Evolutionary conservation across 2,888 invertebrate genomes (phyloP), one percentile per base, ranked within the genome.

Genomic region (Brachyptera putata): DNA sequence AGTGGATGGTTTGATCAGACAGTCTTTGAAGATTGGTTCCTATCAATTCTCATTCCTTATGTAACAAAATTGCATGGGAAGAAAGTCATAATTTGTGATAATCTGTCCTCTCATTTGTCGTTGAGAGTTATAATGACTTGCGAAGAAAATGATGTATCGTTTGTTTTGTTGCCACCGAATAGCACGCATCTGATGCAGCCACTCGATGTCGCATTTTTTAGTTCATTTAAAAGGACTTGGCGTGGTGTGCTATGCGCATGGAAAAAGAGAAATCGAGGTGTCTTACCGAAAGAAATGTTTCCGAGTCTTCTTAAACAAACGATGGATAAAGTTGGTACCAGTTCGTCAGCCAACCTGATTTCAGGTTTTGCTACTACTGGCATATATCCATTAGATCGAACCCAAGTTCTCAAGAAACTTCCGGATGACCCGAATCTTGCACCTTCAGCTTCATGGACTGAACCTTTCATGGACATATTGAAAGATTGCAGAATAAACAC

Each of bases 1-100:
- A 63, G 63, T 39, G 72, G 71, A 1, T 73, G 72, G 72, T 70
- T 73, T 64, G 71, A 74, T 55, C 16, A 56, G 21, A 21, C 36
- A 2, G 57, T 56, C 37, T 72, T 73, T 62, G 63, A 64, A 43
- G 71, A 72, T 58, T 71, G 72, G 73, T 70, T 73, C 60, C 18
- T 64, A 22, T 61, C 56, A 22, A 18, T 64, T 16, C 62, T 67
- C 30, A 43, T 73, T 16, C 67, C 67, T 21, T 63, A 64, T 56
- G 36, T 66, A 11, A 63, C 60, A 56, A 48, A 63, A n/a, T n/a
- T n/a, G n/a, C n/a, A n/a, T n/a, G n/a, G n/a, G n/a, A 30, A 30
- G 30, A 30, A 30, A 7, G 30, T 30, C 30, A 30, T 30, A 5
- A 30, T 30, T 7, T 30, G 30, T 5, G 30, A 30, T 11, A 30